phyloP scores from a whole-genome alignment of 2,113 vertebrate genomes.

The Bostrychus sinensis region DNA sequence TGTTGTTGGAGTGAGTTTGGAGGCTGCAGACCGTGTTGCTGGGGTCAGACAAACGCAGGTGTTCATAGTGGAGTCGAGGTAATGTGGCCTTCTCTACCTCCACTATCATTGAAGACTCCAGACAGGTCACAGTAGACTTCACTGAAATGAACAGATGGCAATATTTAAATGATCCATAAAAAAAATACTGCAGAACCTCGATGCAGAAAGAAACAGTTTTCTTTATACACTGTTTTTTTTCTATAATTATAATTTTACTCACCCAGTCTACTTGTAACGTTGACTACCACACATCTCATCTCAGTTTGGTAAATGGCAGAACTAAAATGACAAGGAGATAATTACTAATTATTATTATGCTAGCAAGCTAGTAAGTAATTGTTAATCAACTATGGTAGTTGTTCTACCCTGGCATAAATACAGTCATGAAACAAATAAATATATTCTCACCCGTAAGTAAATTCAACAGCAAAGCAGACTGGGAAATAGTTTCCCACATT shows the following conservation, averaged over 20 bases:
- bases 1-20: constrained; percentile 58
- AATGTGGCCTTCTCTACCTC: constrained; percentile 56
- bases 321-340: constrained; percentile 29
- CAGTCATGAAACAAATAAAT: background rate
- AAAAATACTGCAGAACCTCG: background rate
- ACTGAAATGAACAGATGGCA: constrained; percentile 47
- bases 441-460: constrained; percentile 42
- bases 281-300: constrained; percentile 70
- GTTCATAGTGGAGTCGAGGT: constrained; percentile 33
- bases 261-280: constrained; percentile 22
- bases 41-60: constrained; percentile 66
- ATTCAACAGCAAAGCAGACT: constrained; percentile 71
- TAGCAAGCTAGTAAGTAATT: too few species aligned
- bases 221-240: background rate
- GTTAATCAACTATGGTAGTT: background rate
- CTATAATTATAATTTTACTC: constrained; percentile 5
- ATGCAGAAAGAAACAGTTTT: background rate
- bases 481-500: constrained; percentile 54
- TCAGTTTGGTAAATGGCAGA: constrained; percentile 65
- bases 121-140: constrained; percentile 55
- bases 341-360: too few species aligned
- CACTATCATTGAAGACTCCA: constrained; percentile 64
- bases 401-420: background rate
- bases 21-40: constrained; percentile 61
- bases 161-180: too few species aligned